Evolutionary conservation across 2,888 invertebrate species (phyloP), one percentile per base, ranked within the genome.

Genomic region (Chrysopilus asiliformis): DNA sequence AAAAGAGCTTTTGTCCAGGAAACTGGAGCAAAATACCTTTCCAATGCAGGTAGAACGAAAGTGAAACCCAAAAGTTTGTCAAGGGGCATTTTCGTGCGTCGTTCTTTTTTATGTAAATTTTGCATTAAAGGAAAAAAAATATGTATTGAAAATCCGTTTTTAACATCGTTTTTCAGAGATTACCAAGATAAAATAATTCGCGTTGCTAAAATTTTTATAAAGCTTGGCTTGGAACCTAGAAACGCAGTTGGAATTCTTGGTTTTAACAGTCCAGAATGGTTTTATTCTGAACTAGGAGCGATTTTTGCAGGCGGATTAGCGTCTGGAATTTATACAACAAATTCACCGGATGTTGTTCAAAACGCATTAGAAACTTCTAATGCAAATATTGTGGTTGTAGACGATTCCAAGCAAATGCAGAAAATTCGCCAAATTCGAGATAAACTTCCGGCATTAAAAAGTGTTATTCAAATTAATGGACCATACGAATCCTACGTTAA

Each of bases 201-300:
- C 4, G 74, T 76, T 29, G 86, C 86, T 1, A 86, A 81, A 60
- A 82, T 75, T 25, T 85, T 87, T 53, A 60, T 89, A 32, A 76
- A 82, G 56, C 64, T 87, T 38, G 89, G 87, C 3, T 58, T 90
- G 41, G 75, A 90, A 59, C 69, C 77, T 39, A 71, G 75, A 54
- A 76, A 84, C 57, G 76, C 82, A 9, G 91, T 93, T 19, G 80
- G 86, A 47, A 86, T 93, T 50, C 65, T 93, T 39, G 90, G 91
- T n/a, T 91, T 87, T 59, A 93, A 93, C 60, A 77, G 81, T 16
- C 81, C 85, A 31, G 79, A 90, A 66, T 93, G 93, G 93, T 81
- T 84, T 54, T 71, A 87, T 45, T 72, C 89, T 3, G 79, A 87
- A 53, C 59, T 93, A 42, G 91, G 76, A 3, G 82, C 87, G 13